A percentile compares a stretch with the other conserved stretches of the same genome.
phyloP scores from a whole-genome alignment of 2,797 vertebrate genomes.

The Enteromius treurensis region DNA sequence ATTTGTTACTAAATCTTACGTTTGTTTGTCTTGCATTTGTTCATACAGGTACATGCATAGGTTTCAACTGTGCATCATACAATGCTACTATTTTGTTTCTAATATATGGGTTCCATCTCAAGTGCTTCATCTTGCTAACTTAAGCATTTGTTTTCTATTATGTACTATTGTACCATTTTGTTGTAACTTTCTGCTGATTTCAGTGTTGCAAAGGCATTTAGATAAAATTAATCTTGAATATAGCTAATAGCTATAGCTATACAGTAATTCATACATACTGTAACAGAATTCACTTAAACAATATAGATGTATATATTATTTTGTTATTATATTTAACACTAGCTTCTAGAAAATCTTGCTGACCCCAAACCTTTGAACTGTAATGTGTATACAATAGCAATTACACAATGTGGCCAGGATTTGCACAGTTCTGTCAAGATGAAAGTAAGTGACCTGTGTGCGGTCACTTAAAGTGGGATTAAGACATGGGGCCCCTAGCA shows the following conservation, averaged over 20 bases:
- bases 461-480: slow-evolving; percentile 16
- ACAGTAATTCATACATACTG: neutral
- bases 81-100: neutral
- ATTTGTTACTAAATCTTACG: neutral
- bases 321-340: neutral
- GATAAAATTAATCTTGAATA: neutral
- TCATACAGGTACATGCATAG: neutral
- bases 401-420: neutral
- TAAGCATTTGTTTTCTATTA: neutral
- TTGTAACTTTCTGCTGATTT: neutral
- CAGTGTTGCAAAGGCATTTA: neutral
- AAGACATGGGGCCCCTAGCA: neutral
- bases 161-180: neutral
- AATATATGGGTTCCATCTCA: neutral
- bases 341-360: neutral
- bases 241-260: neutral
- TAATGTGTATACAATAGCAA: neutral
- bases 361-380: neutral
- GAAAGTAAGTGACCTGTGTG: slow-evolving; percentile 7
- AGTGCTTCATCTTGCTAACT: neutral
- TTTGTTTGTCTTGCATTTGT: neutral
- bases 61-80: neutral
- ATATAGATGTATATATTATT: neutral
- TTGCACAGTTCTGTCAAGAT: slow-evolving; percentile 10
- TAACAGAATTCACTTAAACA: neutral